Percentiles rank a stretch among this genome's conserved stretches.
Conservation (phyloP, 35 echinoderm and acorn worm species). For the Amphiura filiformis region DNA sequence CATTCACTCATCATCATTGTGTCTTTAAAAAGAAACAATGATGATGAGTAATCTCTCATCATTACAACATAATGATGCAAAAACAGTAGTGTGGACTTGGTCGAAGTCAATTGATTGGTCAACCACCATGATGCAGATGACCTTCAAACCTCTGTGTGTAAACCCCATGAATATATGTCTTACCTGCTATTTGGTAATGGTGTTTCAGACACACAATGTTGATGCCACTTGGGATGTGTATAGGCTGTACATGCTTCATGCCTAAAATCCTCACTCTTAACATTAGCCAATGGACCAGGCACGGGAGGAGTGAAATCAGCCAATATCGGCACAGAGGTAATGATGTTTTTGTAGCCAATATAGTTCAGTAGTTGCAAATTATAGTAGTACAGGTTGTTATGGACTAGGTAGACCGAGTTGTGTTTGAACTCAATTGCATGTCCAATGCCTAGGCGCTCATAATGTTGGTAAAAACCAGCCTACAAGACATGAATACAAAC, state of each 20-base stretch:
- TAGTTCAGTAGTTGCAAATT: constrained; percentile 37
- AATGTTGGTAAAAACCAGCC: constrained; percentile 33
- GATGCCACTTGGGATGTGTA: constrained; percentile 39
- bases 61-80: too few relatives aligned
- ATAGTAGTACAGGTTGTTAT: constrained; percentile 47
- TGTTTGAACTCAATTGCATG: constrained; percentile 50
- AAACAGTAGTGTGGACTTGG: too few relatives aligned
- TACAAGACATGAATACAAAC: too few relatives aligned
- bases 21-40: too few relatives aligned
- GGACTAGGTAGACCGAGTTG: background rate
- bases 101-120: too few relatives aligned
- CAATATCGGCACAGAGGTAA: constrained; percentile 16
- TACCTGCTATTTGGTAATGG: too few relatives aligned
- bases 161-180: too few relatives aligned
- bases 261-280: background rate
- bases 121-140: too few relatives aligned
- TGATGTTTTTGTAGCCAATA: constrained; percentile 30
- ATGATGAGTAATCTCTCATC: too few relatives aligned
- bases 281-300: constrained; percentile 33
- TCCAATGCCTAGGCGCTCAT: constrained; percentile 41
- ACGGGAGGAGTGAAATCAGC: constrained; percentile 43
- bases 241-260: constrained; percentile 22
- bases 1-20: too few relatives aligned
- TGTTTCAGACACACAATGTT: too few relatives aligned
- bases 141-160: too few relatives aligned